phyloP scores from a whole-genome alignment of 2,888 invertebrate species.

The Nomada lathburiana region DNA sequence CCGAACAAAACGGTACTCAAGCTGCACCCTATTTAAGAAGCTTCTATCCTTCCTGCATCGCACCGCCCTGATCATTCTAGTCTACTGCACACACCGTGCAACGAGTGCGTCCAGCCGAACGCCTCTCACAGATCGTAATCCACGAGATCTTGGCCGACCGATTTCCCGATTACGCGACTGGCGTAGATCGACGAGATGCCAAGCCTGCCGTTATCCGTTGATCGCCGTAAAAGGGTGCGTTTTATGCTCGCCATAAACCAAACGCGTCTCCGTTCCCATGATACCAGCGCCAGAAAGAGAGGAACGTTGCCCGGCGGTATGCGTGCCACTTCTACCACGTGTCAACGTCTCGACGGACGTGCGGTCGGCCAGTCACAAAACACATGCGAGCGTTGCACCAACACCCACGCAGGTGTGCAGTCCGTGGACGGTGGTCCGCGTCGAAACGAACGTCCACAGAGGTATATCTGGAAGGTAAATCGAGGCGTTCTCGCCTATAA shows the following conservation, averaged over 20 bases:
- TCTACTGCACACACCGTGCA: no score
- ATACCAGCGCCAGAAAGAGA: conserved; percentile 31
- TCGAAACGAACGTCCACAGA: not conserved
- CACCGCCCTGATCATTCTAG: no score
- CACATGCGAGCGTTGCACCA: conserved; percentile 32
- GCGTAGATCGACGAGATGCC: not conserved
- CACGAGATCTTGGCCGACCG: not conserved
- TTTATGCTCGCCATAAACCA: conserved; percentile 74
- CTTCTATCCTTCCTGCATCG: no score
- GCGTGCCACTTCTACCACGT: conserved; percentile 30
- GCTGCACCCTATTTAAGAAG: no score
- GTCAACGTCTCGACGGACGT: conserved; percentile 43
- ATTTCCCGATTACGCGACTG: conserved; percentile 14
- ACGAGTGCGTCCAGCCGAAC: not conserved
- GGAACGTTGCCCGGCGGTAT: conserved; percentile 19
- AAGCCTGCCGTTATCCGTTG: conserved; percentile 62
- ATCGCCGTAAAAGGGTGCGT: conserved; percentile 69
- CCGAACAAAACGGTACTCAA: no score
- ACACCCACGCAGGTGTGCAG: conserved; percentile 33
- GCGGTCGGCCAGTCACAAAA: conserved; percentile 40
- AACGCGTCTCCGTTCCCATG: conserved; percentile 70
- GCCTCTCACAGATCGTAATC: conserved; percentile 18
- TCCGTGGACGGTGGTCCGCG: not conserved
- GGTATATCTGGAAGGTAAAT: conserved; percentile 58
- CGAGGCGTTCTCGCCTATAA: conserved; percentile 63